Evolutionary conservation across 64 coral and sea anemone genomes (phyloP).

Genomic region (Montipora sp.): DNA sequence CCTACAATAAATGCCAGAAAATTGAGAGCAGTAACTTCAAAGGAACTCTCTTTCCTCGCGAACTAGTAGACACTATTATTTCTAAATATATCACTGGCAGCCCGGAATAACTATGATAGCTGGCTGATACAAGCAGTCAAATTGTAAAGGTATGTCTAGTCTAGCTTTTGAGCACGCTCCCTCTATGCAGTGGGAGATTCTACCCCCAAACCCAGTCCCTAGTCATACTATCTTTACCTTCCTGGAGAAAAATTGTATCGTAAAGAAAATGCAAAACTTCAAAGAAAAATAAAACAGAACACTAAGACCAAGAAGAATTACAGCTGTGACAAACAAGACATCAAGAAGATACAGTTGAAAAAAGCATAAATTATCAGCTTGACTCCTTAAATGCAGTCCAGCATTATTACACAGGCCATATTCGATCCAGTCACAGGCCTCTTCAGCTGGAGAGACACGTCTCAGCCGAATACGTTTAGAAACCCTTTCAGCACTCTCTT

Average conservation of each 20-base stretch:
- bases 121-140: too few relatives aligned
- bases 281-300: slow-evolving; percentile 21
- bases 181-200: background rate
- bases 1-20: too few relatives aligned
- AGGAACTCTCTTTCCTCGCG: too few relatives aligned
- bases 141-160: too few relatives aligned
- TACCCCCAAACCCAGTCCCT: background rate
- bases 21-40: too few relatives aligned
- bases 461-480: slow-evolving; percentile 59
- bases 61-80: too few relatives aligned
- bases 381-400: slow-evolving; percentile 72
- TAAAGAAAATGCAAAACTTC: slow-evolving; percentile 1
- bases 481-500: slow-evolving; percentile 48
- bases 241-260: slow-evolving; percentile 4
- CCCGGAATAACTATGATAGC: too few relatives aligned
- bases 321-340: slow-evolving; percentile 42
- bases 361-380: slow-evolving; percentile 81
- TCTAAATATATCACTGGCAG: too few relatives aligned
- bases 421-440: slow-evolving; percentile 83
- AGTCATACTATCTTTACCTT: background rate
- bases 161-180: too few relatives aligned
- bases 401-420: slow-evolving; percentile 76
- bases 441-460: slow-evolving; percentile 43
- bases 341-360: slow-evolving; percentile 73
- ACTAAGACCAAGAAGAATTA: background rate